Conservation (phyloP, 2,113 vertebrate genomes). For the Platysternon megacephalum region DNA sequence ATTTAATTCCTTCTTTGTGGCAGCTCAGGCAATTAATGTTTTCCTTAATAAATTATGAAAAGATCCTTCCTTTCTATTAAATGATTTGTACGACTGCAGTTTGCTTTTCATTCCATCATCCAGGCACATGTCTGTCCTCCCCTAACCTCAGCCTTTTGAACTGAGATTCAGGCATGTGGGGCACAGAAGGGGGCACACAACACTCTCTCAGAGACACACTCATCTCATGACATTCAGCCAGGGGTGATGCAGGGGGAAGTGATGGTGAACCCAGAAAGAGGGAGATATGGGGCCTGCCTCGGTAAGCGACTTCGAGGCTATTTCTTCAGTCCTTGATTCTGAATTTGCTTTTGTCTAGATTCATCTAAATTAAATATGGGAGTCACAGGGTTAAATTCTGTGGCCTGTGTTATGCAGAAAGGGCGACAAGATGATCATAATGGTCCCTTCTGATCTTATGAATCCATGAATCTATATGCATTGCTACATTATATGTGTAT, state of each 20-base stretch:
- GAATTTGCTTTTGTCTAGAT: background rate
- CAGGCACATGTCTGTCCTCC: background rate
- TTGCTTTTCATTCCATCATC: background rate
- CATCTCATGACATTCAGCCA: background rate
- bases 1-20: background rate
- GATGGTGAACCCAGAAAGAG: background rate
- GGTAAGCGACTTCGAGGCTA: background rate
- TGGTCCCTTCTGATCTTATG: background rate
- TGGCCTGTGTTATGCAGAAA: background rate
- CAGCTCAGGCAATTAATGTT: background rate
- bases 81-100: background rate
- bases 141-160: background rate
- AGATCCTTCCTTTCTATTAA: background rate
- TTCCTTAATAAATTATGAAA: background rate
- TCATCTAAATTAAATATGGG: constrained; percentile 15
- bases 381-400: background rate
- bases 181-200: background rate
- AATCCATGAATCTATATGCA: background rate
- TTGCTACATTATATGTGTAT: constrained; percentile 39
- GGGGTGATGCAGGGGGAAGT: background rate
- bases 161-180: background rate
- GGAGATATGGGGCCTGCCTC: background rate
- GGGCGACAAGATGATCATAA: background rate
- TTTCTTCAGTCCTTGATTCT: background rate
- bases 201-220: background rate